Base-by-base conservation (phyloP, 2,888 invertebrate species). In the Penaeus monodon region DNA sequence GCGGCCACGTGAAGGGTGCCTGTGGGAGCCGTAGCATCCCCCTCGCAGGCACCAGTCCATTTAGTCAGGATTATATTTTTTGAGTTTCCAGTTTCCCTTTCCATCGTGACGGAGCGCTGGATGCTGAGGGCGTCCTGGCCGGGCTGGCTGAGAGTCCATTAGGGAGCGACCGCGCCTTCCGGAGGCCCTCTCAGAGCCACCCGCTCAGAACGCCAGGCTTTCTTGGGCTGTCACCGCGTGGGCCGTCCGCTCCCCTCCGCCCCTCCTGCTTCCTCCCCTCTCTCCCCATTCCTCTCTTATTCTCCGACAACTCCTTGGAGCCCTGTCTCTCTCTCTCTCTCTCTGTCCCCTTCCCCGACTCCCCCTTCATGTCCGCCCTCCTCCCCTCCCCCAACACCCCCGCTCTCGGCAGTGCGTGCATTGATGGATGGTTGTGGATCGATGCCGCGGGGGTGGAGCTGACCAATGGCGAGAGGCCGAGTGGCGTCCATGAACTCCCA, bases 371-470 rank as follows among this genome's bases (percentile, higher is more conserved):
- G 38, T n/a, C 20, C 17, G 38, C 81, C 38, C 27, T 38, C 38
- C 20, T 2, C 24, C 38, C 14, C 44, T 24, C 20, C 81, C 44
- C 81, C 81, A 29, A 22, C 68, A 22, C n/a, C 66, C n/a, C 49
- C 57, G 44, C 81, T 66, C 38, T 81, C 81, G 33, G 33, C 66
- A 65, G 33, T 57, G 64, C 20, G 68, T 81, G 81, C 81, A 81
- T 81, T 81, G 81, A 81, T 65, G 81, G 81, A 81, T 68, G 81
- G 81, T 65, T n/a, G 38, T 65, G 66, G 81, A 81, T 81, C 81
- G 68, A 81, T 81, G 81, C n/a, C 24, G 66, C 44, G 44, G 65
- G 77, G 77, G 57, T 57, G 77, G 77, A 44, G 66, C 81, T 81
- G 81, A 81, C 81, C 81, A 81, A 81, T 81, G 81, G 81, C 49